Percentiles rank a stretch among this genome's conserved stretches.
These are phyloP conservation scores for Hypomecis punctinalis DNA, from an alignment of 2,888 invertebrate species.

Conservation along the genomic window DNA sequence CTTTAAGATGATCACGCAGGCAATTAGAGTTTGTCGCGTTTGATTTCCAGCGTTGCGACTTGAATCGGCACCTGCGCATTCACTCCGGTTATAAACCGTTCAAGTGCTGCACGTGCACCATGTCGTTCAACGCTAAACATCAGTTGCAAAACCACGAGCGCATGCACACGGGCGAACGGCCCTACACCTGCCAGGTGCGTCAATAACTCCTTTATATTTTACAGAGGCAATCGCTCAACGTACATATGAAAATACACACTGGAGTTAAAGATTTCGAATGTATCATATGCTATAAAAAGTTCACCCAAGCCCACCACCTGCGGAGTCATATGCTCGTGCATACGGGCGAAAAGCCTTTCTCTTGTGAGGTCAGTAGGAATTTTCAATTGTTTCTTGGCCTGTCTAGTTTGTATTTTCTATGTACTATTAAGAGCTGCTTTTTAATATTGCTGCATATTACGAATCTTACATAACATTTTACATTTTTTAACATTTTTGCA, in stretches of 20 bases:
- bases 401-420: conserved; percentile 35
- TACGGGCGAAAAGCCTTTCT: conserved; percentile 66
- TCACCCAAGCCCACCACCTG: conserved; percentile 69
- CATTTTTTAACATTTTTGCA: background rate
- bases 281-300: conserved; percentile 63
- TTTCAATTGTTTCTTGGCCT: conserved; percentile 23
- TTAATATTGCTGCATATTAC: background rate
- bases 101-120: conserved; percentile 78
- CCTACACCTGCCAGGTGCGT: conserved; percentile 78
- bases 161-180: conserved; percentile 82
- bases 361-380: conserved; percentile 67
- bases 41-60: conserved; percentile 78
- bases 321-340: conserved; percentile 66
- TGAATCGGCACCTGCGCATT: conserved; percentile 81
- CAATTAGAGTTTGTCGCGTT: background rate
- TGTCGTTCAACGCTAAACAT: conserved; percentile 83
- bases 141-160: conserved; percentile 83
- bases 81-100: conserved; percentile 83
- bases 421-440: conserved; percentile 27
- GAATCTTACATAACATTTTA: background rate
- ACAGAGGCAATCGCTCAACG: conserved; percentile 62
- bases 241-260: conserved; percentile 68
- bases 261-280: conserved; percentile 67
- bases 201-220: conserved; percentile 48
- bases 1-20: too few species aligned